These are phyloP conservation scores for Tadarida brasiliensis DNA, from an alignment of 2,797 vertebrate genomes.

Conservation along the genomic window DNA sequence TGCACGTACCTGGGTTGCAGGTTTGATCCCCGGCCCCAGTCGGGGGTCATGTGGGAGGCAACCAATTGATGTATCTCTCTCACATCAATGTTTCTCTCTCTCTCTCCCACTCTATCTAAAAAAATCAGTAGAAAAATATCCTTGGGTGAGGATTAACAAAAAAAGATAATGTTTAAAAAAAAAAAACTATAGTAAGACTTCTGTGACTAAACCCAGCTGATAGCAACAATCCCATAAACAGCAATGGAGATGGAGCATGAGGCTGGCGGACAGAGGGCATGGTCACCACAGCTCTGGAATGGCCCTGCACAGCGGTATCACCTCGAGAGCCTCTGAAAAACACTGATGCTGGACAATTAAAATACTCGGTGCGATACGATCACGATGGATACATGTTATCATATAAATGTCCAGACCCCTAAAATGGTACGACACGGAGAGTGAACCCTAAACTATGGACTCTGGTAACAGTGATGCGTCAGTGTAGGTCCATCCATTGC, in stretches of 20 bases:
- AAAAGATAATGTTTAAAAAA: background rate
- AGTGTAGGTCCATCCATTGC: background rate
- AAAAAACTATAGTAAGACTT: constrained; percentile 39
- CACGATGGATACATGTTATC: background rate
- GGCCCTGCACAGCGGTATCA: background rate
- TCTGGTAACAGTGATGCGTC: background rate
- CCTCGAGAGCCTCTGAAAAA: background rate
- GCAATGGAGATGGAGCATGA: background rate
- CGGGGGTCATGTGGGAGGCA: no score
- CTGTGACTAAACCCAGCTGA: background rate
- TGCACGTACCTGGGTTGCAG: no score
- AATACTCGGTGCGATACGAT: background rate
- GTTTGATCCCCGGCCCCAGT: no score
- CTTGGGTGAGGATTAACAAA: no score
- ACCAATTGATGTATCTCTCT: no score
- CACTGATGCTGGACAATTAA: background rate
- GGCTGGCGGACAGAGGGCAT: background rate
- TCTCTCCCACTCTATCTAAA: no score
- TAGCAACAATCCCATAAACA: background rate
- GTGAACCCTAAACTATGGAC: background rate
- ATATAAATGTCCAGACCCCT: background rate
- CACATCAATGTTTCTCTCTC: no score
- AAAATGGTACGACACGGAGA: background rate
- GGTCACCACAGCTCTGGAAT: background rate
- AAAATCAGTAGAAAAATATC: no score